Conservation (phyloP, 2,113 vertebrate genomes). For the Globicephala melas region DNA sequence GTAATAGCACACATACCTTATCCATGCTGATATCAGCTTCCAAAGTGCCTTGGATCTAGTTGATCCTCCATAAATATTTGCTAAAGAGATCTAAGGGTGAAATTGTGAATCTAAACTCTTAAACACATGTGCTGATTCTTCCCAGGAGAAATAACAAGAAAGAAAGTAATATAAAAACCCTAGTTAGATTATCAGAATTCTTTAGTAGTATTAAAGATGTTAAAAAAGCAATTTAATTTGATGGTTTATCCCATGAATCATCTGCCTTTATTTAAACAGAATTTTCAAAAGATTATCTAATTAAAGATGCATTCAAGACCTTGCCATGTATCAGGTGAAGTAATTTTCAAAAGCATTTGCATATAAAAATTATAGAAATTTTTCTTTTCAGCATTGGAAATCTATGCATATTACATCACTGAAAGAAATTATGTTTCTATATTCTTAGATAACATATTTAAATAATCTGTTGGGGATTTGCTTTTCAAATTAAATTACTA, state of each 20-base stretch:
- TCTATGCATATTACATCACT: constrained; percentile 23
- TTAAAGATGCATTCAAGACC: constrained; percentile 49
- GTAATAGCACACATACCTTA: background rate
- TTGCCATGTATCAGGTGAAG: constrained; percentile 45
- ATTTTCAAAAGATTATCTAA: constrained; percentile 53
- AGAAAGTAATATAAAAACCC: background rate
- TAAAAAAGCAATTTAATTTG: constrained; percentile 31
- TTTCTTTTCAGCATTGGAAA: constrained; percentile 56
- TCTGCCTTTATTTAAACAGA: constrained; percentile 51
- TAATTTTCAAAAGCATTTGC: constrained; percentile 61
- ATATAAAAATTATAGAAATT: constrained; percentile 43
- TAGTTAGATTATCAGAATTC: background rate
- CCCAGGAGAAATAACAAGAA: background rate
- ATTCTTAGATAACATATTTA: constrained; percentile 69
- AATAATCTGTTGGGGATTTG: constrained; percentile 60
- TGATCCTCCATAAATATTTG: background rate
- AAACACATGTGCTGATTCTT: background rate
- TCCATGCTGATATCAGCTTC: background rate
- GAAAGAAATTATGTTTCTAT: constrained; percentile 52
- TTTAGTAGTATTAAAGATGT: background rate
- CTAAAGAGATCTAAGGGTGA: background rate
- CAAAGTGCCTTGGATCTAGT: background rate
- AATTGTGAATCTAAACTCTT: background rate
- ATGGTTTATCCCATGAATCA: constrained; percentile 49
- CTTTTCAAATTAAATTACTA: constrained; percentile 74